phyloP scores from a whole-genome alignment of 2,797 vertebrate genomes.

The Glossophaga mutica region DNA sequence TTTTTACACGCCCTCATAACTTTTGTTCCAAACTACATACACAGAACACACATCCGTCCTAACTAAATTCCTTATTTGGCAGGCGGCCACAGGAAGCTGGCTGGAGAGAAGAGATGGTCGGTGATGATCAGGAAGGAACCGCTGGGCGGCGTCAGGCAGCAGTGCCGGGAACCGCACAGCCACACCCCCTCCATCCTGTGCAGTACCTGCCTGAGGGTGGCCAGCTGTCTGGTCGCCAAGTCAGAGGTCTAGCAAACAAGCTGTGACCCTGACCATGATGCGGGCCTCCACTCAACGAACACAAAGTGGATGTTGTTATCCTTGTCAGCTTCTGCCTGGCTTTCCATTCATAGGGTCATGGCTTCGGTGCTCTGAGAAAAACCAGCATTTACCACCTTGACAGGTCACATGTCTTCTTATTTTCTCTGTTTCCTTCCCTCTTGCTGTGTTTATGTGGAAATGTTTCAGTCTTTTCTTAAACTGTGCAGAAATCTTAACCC shows the following conservation, averaged over 20 bases:
- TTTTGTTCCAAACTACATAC: neutral
- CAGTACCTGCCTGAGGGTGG: slow-evolving; percentile 39
- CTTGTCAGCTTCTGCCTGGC: neutral
- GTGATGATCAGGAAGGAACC: slow-evolving; percentile 52
- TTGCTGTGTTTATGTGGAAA: slow-evolving; percentile 25
- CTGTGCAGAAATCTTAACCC: slow-evolving; percentile 14
- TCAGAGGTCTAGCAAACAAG: slow-evolving; percentile 42
- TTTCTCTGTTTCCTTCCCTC: neutral
- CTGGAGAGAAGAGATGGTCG: slow-evolving; percentile 10
- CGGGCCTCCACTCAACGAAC: neutral
- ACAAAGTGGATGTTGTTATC: neutral
- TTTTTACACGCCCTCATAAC: neutral
- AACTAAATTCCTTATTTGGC: slow-evolving; percentile 32
- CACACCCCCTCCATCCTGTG: slow-evolving; percentile 34
- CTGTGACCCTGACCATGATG: neutral
- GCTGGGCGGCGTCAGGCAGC: neutral
- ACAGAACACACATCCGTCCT: neutral
- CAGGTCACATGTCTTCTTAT: neutral
- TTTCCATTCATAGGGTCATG: neutral
- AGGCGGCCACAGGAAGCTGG: slow-evolving; percentile 1
- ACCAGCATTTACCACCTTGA: neutral
- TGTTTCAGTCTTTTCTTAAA: neutral
- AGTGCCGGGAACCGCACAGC: slow-evolving; percentile 14
- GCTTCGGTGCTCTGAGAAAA: neutral
- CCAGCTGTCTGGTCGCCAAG: neutral